Evolutionary conservation across 1,140 invertebrate species (phyloP).

Genomic region (Solenopsis fugax): DNA sequence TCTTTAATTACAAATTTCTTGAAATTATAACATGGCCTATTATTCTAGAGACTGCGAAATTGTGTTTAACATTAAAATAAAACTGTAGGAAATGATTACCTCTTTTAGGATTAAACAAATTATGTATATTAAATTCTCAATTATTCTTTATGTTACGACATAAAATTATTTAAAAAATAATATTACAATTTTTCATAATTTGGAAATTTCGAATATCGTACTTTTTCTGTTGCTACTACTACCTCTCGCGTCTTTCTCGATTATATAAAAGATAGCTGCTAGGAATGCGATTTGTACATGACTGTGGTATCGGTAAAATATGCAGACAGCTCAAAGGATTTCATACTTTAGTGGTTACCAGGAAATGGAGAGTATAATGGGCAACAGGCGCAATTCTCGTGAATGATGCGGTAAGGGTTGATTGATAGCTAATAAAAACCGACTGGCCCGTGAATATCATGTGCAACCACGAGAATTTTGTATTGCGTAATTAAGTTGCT

Average conservation of each 20-base stretch:
- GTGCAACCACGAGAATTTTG: not conserved
- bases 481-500: too few species aligned
- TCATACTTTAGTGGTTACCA: slow-evolving; percentile 38
- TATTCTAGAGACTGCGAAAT: not conserved
- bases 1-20: not conserved
- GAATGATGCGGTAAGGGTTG: slow-evolving; percentile 30
- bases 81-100: not conserved
- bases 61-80: not conserved
- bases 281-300: slow-evolving; percentile 46
- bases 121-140: not conserved
- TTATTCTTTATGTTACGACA: not conserved
- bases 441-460: slow-evolving; percentile 17
- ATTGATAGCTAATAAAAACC: slow-evolving; percentile 38
- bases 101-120: not conserved
- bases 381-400: slow-evolving; percentile 26
- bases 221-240: not conserved
- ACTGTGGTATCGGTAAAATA: slow-evolving; percentile 27
- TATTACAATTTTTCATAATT: not conserved
- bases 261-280: slow-evolving; percentile 33
- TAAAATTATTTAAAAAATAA: not conserved
- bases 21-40: not conserved
- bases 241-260: not conserved
- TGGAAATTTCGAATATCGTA: not conserved
- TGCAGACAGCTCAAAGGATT: slow-evolving; percentile 43
- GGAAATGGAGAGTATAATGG: slow-evolving; percentile 48